Evolutionary conservation across 2,888 invertebrate species (phyloP).

Genomic region (Cordylochernes scorpioides): DNA sequence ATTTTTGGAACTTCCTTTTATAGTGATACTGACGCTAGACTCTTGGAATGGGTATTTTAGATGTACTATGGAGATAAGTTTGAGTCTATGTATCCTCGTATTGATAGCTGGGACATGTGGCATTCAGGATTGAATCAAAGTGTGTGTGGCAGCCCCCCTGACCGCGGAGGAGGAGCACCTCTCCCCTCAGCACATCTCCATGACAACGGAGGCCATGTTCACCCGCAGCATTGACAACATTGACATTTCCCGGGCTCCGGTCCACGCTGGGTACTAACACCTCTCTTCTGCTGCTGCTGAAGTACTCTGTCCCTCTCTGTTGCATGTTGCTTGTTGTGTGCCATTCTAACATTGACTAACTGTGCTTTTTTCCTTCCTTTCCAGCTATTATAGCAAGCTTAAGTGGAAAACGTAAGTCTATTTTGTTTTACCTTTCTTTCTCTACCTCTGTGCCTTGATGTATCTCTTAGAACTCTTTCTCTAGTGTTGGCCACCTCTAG

Average conservation of each 20-base stretch:
- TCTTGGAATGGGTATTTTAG: no score
- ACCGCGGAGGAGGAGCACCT: constrained; percentile 34
- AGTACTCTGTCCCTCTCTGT: neutral
- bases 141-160: constrained; percentile 28
- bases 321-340: neutral
- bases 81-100: constrained; percentile 14
- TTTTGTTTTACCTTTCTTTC: no score
- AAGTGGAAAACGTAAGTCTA: constrained; percentile 95
- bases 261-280: constrained; percentile 23
- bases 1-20: no score
- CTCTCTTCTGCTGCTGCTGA: neutral
- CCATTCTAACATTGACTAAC: no score
- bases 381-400: constrained; percentile 30
- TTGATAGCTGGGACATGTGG: constrained; percentile 4
- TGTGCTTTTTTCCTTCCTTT: no score
- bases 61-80: no score
- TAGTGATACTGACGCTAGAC: no score
- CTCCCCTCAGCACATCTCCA: constrained; percentile 31
- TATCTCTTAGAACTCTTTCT: no score
- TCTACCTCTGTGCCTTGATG: no score
- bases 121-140: constrained; percentile 3
- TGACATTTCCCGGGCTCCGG: constrained; percentile 29
- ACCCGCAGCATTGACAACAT: constrained; percentile 29
- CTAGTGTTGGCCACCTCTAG: no score
- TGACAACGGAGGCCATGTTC: constrained; percentile 8